Base-by-base conservation (phyloP, 1,140 invertebrate genomes). In the Heliconius hewitsoni region DNA sequence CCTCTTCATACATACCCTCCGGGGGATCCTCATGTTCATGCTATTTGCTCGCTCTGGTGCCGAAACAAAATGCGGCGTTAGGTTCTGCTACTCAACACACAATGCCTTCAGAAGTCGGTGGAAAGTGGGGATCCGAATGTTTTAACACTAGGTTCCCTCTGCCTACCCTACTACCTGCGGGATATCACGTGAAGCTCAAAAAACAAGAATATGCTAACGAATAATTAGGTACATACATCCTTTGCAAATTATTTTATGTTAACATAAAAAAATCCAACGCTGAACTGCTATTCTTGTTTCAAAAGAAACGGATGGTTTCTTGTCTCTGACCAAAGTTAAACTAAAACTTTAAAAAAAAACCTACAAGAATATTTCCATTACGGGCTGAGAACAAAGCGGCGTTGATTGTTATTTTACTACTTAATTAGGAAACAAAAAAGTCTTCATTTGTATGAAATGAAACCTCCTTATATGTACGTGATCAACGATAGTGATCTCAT, bases 381-480 rank as follows among this genome's bases (percentile, higher is more conserved):
- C 57, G 27, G 57, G 9, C 57, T 27, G 57, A 74, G 70, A 82
- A 85, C 81, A 86, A 84, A 84, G 73, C 74, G 71, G 81, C 81
- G 74, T 39, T 81, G 76, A 82, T 82, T 83, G 82, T 82, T 83
- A 77, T 79, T 83, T 76, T 78, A 78, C 79, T 83, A 80, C 77
- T 81, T 82, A 83, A 83, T 86, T 83, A 84, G 77, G 82, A 66
- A 73, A 82, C 83, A 89, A 92, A 89, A 90, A 87, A 37, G 18
- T 18, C 73, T 75, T 79, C 16, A 76, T 71, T 66, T 88, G 84
- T 81, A 84, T 83, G 77, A 84, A 84, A 86, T 84, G 87, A 86
- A 87, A 89, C 88, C 86, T 89, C 86, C 87, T 87, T 87, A 87
- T 85, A 89, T 86, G 85, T 87, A 80, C 78, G 70, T 82, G 70